Base-by-base conservation (phyloP, 1,140 invertebrate genomes). In the Rhopalosiphum maidis region DNA sequence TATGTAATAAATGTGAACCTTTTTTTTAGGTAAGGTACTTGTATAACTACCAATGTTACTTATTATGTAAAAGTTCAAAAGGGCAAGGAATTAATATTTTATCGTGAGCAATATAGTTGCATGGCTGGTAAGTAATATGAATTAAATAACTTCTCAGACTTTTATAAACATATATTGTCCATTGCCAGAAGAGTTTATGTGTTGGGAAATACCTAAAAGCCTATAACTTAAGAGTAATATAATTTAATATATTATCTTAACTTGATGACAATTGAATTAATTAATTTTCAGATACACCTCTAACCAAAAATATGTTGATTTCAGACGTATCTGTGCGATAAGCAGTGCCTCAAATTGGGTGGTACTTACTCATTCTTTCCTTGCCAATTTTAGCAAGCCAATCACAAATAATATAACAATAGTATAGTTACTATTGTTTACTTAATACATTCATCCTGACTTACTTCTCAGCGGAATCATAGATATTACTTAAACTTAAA, bases 41-140 rank as follows among this genome's bases (percentile, higher is more conserved):
- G 55, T 9, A 60, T 60, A 60, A 30, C 25, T 30, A 68, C 4
- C 1, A n/a, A 68, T n/a, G 30, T 5, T n/a, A n/a, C 30, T 68
- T 30, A n/a, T 68, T 30, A 30, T 68, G 30, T 68, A 68, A 41
- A 85, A 87, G 85, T 87, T 86, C 43, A 87, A 87, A 85, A 25
- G 85, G 85, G 23, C 41, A 87, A 48, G 18, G 18, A 87, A 46
- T n/a, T 23, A 46, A 87, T 30, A 18, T 48, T 46, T 46, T 87
- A 87, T 1, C 30, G 30, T 18, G 60, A n/a, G 1, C 11, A 68
- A 1, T 60, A 0, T 60, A 0, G 55, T n/a, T 68, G 4, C 5
- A 77, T 2, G 30, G 60, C 60, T 77, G 4, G 15, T 77, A n/a
- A 77, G 15, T 77, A n/a, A n/a, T n/a, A 77, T 15, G 4, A n/a